Conservation (phyloP, 2,888 invertebrate genomes). For the Xestia sexstrigata region DNA sequence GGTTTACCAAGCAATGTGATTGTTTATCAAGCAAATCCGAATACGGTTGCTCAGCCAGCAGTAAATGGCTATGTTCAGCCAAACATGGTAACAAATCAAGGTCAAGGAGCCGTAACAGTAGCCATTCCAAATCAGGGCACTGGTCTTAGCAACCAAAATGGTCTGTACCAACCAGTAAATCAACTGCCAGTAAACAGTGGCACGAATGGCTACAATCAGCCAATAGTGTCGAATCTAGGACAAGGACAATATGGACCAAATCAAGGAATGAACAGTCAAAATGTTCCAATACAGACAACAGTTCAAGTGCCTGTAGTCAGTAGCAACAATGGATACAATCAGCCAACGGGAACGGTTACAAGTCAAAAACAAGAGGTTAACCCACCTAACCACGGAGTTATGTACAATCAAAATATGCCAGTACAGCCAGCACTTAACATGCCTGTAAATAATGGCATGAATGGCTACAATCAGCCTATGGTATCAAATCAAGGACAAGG, state of each 20-base stretch:
- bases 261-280: conserved; percentile 19
- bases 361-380: conserved; percentile 16
- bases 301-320: conserved; percentile 6
- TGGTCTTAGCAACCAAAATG: conserved; percentile 27
- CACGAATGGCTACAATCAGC: conserved; percentile 37
- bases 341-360: conserved; percentile 5
- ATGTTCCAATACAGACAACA: conserved; percentile 11
- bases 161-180: conserved; percentile 11
- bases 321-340: conserved; percentile 21
- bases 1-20: conserved; percentile 37
- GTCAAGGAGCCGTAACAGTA: conserved; percentile 18
- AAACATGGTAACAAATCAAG: conserved; percentile 2
- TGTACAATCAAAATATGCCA: conserved; percentile 2
- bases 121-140: conserved; percentile 29
- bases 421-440: conserved; percentile 15
- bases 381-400: not conserved
- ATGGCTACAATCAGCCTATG: conserved; percentile 32
- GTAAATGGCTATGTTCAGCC: conserved; percentile 25
- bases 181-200: conserved; percentile 10
- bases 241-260: conserved; percentile 22
- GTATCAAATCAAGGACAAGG: conserved; percentile 13
- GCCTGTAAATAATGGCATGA: conserved; percentile 12
- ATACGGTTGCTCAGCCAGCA: conserved; percentile 15
- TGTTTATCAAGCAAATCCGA: conserved; percentile 31
- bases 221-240: not conserved